A percentile compares a stretch with the other conserved stretches of the same genome.
These are phyloP conservation scores for Megaceryle maxima DNA, from an alignment of 2,113 vertebrate species.

Conservation along the genomic window DNA sequence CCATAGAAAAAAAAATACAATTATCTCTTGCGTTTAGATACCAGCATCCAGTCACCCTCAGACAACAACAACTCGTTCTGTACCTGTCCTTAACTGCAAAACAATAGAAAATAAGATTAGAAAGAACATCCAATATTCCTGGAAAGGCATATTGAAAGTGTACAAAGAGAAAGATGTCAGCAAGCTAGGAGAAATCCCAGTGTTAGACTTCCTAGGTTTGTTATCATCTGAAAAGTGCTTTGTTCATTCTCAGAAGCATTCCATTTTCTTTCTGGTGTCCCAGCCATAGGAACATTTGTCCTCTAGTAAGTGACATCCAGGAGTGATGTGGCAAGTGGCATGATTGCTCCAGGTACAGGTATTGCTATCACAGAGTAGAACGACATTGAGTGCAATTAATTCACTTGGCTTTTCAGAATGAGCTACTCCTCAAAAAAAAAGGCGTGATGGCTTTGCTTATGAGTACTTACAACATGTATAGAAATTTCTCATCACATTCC, in stretches of 20 bases:
- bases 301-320: neutral
- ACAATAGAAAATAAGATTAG: constrained; percentile 66
- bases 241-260: neutral
- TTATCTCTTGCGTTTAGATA: neutral
- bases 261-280: neutral
- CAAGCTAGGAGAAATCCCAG: constrained; percentile 60
- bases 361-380: neutral
- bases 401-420: neutral
- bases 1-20: neutral
- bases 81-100: constrained; percentile 46
- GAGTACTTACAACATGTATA: neutral
- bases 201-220: constrained; percentile 72
- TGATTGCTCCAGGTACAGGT: neutral
- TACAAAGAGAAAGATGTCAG: constrained; percentile 68
- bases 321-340: neutral
- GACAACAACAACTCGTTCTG: neutral
- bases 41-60: neutral
- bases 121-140: constrained; percentile 62
- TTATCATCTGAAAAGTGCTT: neutral
- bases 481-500: neutral
- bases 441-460: neutral
- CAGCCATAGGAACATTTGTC: neutral
- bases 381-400: no score
- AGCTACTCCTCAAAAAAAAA: neutral
- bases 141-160: constrained; percentile 71